These are phyloP conservation scores for Xiphophorus birchmanni DNA, from an alignment of 2,797 vertebrate genomes.

Conservation along the genomic window DNA sequence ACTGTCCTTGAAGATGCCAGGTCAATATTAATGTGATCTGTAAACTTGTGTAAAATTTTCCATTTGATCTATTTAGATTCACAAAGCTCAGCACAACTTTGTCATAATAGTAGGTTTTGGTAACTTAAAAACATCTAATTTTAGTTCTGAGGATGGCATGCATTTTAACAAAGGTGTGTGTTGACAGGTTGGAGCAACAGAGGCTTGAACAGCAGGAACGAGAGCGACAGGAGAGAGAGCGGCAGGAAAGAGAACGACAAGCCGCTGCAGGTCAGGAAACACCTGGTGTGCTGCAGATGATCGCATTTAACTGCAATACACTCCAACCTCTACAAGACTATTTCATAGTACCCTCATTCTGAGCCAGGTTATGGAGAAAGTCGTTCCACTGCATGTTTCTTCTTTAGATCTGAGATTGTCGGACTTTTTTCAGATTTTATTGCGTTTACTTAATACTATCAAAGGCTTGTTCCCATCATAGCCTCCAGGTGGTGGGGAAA, in stretches of 20 bases:
- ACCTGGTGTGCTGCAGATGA: conserved; percentile 25
- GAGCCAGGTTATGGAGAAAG: neutral
- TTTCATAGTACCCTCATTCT: neutral
- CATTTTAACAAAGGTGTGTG: conserved; percentile 27
- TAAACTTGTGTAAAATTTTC: neutral
- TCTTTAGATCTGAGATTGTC: neutral
- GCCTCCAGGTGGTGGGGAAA: neutral
- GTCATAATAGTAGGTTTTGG: neutral
- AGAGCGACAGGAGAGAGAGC: conserved; percentile 74
- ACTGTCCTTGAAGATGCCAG: neutral
- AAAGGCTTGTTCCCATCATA: neutral
- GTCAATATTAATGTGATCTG: neutral
- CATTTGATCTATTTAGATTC: neutral
- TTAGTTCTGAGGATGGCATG: conserved; percentile 10
- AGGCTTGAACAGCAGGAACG: conserved; percentile 74
- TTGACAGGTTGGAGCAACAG: conserved; percentile 79
- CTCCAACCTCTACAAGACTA: neutral
- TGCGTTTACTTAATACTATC: neutral
- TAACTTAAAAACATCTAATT: neutral
- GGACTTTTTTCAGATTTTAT: neutral
- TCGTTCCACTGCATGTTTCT: neutral
- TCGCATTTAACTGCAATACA: conserved; percentile 1
- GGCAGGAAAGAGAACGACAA: conserved; percentile 77
- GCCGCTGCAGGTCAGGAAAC: conserved; percentile 76
- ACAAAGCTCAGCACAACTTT: neutral